Base-by-base conservation (phyloP, 2,888 invertebrate genomes). In the Hecatera dysodea region DNA sequence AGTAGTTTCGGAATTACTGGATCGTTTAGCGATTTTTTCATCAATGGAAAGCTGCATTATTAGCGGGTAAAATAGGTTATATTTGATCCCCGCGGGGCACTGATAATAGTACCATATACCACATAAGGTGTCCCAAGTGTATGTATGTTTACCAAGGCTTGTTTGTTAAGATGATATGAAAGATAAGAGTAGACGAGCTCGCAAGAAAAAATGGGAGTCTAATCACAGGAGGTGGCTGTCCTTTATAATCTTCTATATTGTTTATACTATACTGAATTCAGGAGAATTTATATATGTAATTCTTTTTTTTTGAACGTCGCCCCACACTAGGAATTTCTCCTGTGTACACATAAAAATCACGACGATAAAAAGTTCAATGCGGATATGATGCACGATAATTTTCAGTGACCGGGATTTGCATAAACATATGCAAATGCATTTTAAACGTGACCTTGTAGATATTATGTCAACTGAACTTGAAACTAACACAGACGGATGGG, bases 81-180 rank as follows among this genome's bases (percentile, higher is more conserved):
- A n/a, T n/a, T n/a, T n/a, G n/a, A n/a, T n/a, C n/a, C n/a, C n/a
- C n/a, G n/a, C n/a, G n/a, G n/a, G n/a, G n/a, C n/a, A n/a, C n/a
- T n/a, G n/a, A n/a, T n/a, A n/a, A 53, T 50, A n/a, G 17, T 61
- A 36, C 29, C 44, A 46, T 50, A 72, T 46, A 65, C 61, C 62
- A 62, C 78, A 78, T 65, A 55, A 56, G 29, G 36, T 50, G 55
- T 65, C 56, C 50, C 66, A 66, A 52, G 56, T 67, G 48, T 52
- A 39, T 64, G 60, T 3, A 67, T 79, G 80, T 79, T 66, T 74
- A 66, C 56, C 56, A 33, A 60, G 39, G 39, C 22, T 27, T 64
- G 67, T 74, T 74, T 71, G 62, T 60, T 67, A 46, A 55, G 66
- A 78, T 61, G 68, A 78, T 81, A 78, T 19, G 33, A 11, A 24